phyloP scores from a whole-genome alignment of 2,113 vertebrate genomes.

The Tetrao urogallus region DNA sequence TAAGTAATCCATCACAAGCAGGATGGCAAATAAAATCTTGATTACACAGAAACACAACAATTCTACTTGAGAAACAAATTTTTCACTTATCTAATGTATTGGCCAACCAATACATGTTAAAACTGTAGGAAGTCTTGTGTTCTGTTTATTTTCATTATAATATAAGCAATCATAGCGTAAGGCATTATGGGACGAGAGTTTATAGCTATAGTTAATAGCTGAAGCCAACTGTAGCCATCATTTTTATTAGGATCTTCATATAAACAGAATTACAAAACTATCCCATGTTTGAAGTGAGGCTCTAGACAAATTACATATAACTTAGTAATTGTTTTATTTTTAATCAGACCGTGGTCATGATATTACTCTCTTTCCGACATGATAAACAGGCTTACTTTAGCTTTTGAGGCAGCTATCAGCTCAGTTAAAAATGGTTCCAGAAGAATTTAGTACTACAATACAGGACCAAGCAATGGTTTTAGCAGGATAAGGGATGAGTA shows the following conservation, averaged over 20 bases:
- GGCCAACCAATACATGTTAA: not conserved
- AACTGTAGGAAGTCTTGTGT: not conserved
- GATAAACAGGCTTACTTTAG: not conserved
- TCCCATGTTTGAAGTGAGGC: not conserved
- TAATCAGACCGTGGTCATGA: not conserved
- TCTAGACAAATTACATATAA: not conserved
- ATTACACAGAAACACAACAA: not conserved
- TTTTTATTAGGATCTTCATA: not conserved
- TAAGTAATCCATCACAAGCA: not conserved
- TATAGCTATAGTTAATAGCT: not conserved
- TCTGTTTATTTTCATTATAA: not conserved
- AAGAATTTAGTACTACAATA: not conserved
- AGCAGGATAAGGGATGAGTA: not conserved
- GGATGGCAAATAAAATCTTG: not conserved
- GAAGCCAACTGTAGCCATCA: not conserved
- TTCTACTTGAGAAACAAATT: not conserved
- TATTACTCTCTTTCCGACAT: not conserved
- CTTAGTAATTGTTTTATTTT: not conserved
- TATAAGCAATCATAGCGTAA: not conserved
- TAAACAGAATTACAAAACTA: not conserved
- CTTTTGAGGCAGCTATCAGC: not conserved
- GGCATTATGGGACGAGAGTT: not conserved
- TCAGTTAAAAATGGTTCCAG: not conserved
- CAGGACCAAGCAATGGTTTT: not conserved
- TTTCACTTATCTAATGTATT: not conserved